phyloP scores from a whole-genome alignment of 2,797 vertebrate species.

The Acanthis flammea region DNA sequence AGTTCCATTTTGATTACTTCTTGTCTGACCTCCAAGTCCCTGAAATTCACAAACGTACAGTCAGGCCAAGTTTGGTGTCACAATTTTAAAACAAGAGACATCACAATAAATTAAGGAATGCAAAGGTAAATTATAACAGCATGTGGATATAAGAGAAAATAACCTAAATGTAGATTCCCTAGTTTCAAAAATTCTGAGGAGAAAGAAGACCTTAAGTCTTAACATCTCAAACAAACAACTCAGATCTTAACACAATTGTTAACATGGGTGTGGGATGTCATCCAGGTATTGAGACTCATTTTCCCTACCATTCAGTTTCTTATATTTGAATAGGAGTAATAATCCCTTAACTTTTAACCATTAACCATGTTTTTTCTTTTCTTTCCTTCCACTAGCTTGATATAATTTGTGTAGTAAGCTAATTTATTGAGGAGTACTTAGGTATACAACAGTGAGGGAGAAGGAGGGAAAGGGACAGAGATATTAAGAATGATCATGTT shows the following conservation, averaged over 20 bases:
- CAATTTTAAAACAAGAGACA: background rate
- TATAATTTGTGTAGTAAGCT: background rate
- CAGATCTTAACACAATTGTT: background rate
- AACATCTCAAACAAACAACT: background rate
- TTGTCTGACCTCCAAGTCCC: background rate
- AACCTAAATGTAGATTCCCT: background rate
- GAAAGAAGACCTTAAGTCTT: background rate
- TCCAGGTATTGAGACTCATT: background rate
- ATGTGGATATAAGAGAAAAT: background rate
- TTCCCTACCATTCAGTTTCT: background rate
- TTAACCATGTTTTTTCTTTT: background rate
- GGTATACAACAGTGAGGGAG: background rate
- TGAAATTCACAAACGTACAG: background rate
- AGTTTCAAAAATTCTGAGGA: background rate
- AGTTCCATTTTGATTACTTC: background rate
- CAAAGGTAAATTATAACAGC: background rate
- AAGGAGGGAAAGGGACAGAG: background rate
- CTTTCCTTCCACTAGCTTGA: background rate
- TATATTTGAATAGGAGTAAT: background rate
- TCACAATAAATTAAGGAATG: background rate
- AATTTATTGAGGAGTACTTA: background rate
- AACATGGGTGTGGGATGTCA: background rate
- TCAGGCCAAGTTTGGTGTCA: background rate
- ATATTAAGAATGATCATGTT: background rate
- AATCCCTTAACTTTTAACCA: background rate